phyloP scores from a whole-genome alignment of 1,140 invertebrate species.

The Sitophilus oryzae region DNA sequence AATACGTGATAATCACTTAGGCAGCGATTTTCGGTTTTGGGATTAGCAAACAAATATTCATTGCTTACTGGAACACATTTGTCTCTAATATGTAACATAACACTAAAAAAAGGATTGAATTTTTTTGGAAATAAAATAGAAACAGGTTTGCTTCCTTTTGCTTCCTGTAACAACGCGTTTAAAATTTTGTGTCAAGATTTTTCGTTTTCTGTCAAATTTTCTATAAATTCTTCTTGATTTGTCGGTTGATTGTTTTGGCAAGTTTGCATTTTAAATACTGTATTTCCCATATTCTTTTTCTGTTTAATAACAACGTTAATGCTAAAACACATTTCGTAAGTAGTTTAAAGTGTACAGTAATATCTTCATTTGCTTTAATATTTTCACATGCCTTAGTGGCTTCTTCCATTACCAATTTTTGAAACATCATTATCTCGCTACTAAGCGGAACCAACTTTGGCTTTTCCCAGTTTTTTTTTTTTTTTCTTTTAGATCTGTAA shows the following conservation, averaged over 20 bases:
- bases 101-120: too few relatives aligned
- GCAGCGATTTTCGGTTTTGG: too few relatives aligned
- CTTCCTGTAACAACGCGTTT: constrained; percentile 22
- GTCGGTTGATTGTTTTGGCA: not conserved
- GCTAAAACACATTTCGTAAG: constrained; percentile 18
- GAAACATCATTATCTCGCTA: constrained; percentile 23
- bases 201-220: constrained; percentile 14
- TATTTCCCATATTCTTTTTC: constrained; percentile 23
- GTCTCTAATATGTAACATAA: too few relatives aligned
- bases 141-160: constrained; percentile 24
- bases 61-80: too few relatives aligned
- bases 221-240: constrained; percentile 19
- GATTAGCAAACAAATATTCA: too few relatives aligned
- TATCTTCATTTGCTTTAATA: constrained; percentile 9
- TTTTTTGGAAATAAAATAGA: constrained; percentile 27
- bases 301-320: constrained; percentile 23
- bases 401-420: constrained; percentile 21
- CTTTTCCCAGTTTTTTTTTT: constrained; percentile 26
- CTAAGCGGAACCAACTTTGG: constrained; percentile 24
- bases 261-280: constrained; percentile 17
- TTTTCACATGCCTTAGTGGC: constrained; percentile 9
- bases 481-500: constrained; percentile 29
- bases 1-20: too few relatives aligned
- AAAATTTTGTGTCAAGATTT: constrained; percentile 22
- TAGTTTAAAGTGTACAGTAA: constrained; percentile 7